These are phyloP conservation scores for Plusia festucae DNA, from an alignment of 2,888 invertebrate genomes.

Conservation along the genomic window DNA sequence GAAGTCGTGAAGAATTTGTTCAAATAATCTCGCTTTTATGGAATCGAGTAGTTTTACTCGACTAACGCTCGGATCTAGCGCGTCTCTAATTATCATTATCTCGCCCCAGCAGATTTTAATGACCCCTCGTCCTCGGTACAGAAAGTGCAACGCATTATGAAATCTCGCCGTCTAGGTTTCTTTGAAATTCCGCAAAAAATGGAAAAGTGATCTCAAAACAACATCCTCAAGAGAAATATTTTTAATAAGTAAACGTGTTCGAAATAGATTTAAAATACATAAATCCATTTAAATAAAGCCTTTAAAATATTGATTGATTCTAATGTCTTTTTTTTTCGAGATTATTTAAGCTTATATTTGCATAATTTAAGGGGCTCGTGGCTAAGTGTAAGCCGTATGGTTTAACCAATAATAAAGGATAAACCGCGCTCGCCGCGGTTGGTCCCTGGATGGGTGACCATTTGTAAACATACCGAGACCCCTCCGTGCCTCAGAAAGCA, in stretches of 20 bases:
- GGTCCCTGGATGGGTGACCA: no score
- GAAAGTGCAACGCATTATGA: conserved; percentile 58
- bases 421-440: no score
- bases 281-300: not conserved
- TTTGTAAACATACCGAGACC: no score
- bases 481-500: no score
- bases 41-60: conserved; percentile 38
- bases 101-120: conserved; percentile 59
- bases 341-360: no score
- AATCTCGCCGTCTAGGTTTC: conserved; percentile 46
- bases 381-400: no score
- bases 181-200: conserved; percentile 51
- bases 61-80: conserved; percentile 22
- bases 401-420: no score
- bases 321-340: no score
- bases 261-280: conserved; percentile 19
- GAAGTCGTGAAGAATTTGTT: no score
- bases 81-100: conserved; percentile 60
- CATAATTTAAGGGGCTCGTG: no score
- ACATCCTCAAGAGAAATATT: conserved; percentile 7
- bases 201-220: conserved; percentile 35
- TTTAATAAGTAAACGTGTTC: not conserved
- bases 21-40: not conserved
- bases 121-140: conserved; percentile 53
- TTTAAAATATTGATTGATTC: no score